Conservation (phyloP, 2,888 invertebrate species). For the Corbicula japonica region DNA sequence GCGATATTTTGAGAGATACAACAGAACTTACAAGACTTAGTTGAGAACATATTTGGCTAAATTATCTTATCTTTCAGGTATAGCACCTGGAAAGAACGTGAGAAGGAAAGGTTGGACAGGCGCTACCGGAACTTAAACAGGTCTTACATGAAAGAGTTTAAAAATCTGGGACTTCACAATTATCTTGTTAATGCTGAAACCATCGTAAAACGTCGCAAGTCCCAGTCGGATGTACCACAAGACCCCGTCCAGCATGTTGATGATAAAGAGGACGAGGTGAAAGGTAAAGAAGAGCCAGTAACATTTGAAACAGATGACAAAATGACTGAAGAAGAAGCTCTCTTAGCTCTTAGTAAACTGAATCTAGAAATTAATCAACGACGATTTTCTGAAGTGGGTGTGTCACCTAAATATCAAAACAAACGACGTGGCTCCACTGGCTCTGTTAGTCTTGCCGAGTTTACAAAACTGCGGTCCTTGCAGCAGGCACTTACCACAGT, state of each 20-base stretch:
- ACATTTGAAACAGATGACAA: background rate
- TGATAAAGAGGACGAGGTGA: background rate
- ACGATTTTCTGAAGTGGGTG: constrained; percentile 5
- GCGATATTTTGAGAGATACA: too few relatives aligned
- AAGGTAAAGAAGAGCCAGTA: background rate
- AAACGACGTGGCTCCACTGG: constrained; percentile 26
- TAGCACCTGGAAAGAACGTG: constrained; percentile 40
- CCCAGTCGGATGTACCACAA: background rate
- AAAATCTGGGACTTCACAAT: constrained; percentile 17
- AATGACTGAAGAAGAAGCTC: constrained; percentile 17
- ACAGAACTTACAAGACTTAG: too few relatives aligned
- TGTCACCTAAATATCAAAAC: background rate
- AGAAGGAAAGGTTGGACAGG: constrained; percentile 51
- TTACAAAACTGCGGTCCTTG: constrained; percentile 2
- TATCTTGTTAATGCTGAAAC: background rate
- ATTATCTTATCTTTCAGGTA: constrained; percentile 42
- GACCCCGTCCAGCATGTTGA: background rate
- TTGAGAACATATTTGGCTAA: too few relatives aligned
- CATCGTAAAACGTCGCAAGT: constrained; percentile 2
- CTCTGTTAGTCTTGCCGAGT: constrained; percentile 10
- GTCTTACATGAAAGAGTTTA: constrained; percentile 40
- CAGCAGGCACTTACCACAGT: constrained; percentile 3
- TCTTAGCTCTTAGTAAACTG: constrained; percentile 12
- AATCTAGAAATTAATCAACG: constrained; percentile 16
- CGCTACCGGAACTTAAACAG: constrained; percentile 44